Percentiles rank a stretch among this genome's conserved stretches.
phyloP scores from a whole-genome alignment of 2,113 vertebrate species.

The Oreochromis spilurus region DNA sequence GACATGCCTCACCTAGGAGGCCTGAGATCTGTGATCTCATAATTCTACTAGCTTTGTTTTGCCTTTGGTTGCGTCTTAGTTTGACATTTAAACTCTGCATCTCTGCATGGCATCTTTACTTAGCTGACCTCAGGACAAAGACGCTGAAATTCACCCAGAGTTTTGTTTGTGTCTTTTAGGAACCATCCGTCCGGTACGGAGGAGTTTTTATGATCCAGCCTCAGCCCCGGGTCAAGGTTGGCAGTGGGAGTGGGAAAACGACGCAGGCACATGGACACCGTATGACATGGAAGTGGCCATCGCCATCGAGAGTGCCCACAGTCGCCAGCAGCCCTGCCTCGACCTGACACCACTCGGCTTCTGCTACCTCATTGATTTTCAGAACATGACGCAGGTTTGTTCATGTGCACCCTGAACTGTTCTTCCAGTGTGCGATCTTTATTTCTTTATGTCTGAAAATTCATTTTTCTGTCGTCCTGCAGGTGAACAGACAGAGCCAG shows the following conservation, averaged over 20 bases:
- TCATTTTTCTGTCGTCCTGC: slow-evolving; percentile 2
- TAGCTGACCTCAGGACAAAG: not conserved
- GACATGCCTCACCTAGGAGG: not conserved
- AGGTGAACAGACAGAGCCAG: slow-evolving; percentile 90
- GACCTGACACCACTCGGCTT: slow-evolving; percentile 94
- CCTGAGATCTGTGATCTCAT: not conserved
- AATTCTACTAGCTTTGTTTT: not conserved
- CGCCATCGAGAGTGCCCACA: slow-evolving; percentile 89
- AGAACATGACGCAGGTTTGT: slow-evolving; percentile 91
- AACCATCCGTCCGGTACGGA: slow-evolving; percentile 88
- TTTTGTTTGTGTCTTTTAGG: slow-evolving; percentile 64
- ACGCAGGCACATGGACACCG: slow-evolving; percentile 87
- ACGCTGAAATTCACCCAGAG: not conserved
- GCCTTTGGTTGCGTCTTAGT: not conserved
- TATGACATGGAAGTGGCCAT: slow-evolving; percentile 97
- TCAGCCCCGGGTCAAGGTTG: slow-evolving; percentile 92
- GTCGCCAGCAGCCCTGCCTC: slow-evolving; percentile 90
- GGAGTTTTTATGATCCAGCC: slow-evolving; percentile 91
- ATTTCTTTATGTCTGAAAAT: not conserved
- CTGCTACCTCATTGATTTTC: slow-evolving; percentile 93
- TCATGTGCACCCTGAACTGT: not conserved
- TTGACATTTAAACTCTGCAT: not conserved
- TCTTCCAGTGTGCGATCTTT: not conserved
- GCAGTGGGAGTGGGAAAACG: slow-evolving; percentile 98
- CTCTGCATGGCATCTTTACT: not conserved